A percentile compares a stretch with the other conserved stretches of the same genome.
Evolutionary conservation across 1,140 invertebrate genomes (phyloP).

Genomic region (Trialeurodes vaporariorum): DNA sequence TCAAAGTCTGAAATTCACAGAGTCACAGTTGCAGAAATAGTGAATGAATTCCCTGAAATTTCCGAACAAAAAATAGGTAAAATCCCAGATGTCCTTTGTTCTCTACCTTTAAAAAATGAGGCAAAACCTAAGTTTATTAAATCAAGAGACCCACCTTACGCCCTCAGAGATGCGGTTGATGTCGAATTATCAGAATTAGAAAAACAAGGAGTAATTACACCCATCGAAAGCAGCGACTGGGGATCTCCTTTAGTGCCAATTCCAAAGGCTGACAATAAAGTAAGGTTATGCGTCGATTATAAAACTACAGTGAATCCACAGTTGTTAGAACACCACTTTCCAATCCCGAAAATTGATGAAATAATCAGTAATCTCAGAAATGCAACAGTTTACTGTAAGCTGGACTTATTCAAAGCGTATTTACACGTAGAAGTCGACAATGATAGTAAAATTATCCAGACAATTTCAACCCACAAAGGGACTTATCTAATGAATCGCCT

Average conservation of each 20-base stretch:
- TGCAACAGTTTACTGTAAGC: too few species aligned
- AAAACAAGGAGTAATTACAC: slow-evolving; percentile 24
- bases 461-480: too few species aligned
- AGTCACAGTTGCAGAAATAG: too few species aligned
- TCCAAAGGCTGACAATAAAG: too few species aligned
- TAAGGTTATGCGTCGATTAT: too few species aligned
- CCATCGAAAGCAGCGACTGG: slow-evolving; percentile 30
- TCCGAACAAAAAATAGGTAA: slow-evolving; percentile 19
- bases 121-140: slow-evolving; percentile 7
- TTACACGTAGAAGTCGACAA: slow-evolving; percentile 27
- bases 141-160: slow-evolving; percentile 15
- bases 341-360: slow-evolving; percentile 13
- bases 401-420: slow-evolving; percentile 28
- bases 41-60: slow-evolving; percentile 12
- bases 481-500: slow-evolving; percentile 34
- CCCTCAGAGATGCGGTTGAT: slow-evolving; percentile 14
- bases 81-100: background rate
- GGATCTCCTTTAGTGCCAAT: too few species aligned
- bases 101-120: slow-evolving; percentile 2
- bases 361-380: slow-evolving; percentile 13
- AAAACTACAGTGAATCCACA: slow-evolving; percentile 28
- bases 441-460: slow-evolving; percentile 28
- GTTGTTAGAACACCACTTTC: slow-evolving; percentile 6
- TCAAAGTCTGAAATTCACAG: too few species aligned
- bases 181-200: slow-evolving; percentile 16